Base-by-base conservation (phyloP, 2,797 vertebrate genomes). In the Gastrophryne carolinensis region DNA sequence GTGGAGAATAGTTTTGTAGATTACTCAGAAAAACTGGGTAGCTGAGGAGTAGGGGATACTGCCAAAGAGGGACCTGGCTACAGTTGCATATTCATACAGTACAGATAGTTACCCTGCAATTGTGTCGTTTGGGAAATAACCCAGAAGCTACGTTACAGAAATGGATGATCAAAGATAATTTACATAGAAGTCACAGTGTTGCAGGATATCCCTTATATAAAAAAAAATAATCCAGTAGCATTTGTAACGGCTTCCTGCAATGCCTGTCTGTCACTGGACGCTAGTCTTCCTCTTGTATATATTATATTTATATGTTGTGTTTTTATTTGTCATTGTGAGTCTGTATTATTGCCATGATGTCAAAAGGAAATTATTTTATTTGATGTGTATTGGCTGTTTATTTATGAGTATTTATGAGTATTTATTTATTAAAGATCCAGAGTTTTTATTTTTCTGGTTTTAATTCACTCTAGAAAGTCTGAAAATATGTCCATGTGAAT, bases 391-490 rank as follows among this genome's bases (percentile, higher is more conserved):
- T 52, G 27, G 15, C 34, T 11, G 41, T 66, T 17, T 52, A 29
- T 44, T 29, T 56, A n/a, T n/a, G n/a, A n/a, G n/a, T 44, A 58
- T 57, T 58, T 63, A 53, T 62, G 24, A 0, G 9, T 5, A 12
- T 54, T 64, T 63, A 37, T 35, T 73, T 41, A 73, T 73, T 73
- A 73, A 73, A 73, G 29, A 21, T 62, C 30, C 24, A 53, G 23
- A 63, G 7, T 3, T 62, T 34, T 62, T 21, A 2, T 29, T 34
- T 21, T n/a, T 21, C 50, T 29, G 17, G 17, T 13, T 60, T 34
- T 60, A 11, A 12, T 57, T 57, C 26, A 5, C 10, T 23, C 6
- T 41, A 21, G 0, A 35, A 44, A n/a, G n/a, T n/a, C n/a, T n/a
- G n/a, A n/a, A n/a, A n/a, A n/a, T n/a, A n/a, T n/a, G n/a, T n/a